Percentiles rank a stretch among this genome's conserved stretches.
Conservation (phyloP, 2,888 invertebrate genomes). For the Diadegma fenestrale region DNA sequence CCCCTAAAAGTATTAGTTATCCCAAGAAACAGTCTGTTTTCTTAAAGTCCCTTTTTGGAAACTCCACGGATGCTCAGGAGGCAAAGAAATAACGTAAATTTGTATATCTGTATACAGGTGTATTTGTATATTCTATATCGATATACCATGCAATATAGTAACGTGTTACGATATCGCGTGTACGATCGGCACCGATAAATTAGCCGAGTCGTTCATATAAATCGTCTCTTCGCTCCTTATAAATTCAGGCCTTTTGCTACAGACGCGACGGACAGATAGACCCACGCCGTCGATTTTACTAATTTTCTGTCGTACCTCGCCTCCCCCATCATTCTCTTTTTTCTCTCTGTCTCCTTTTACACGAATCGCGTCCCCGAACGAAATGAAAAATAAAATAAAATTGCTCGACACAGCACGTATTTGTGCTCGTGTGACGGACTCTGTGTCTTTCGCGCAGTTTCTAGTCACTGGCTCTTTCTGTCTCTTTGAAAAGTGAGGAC, state of each 20-base stretch:
- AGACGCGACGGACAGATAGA: slow-evolving; percentile 80
- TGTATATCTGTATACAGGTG: background rate
- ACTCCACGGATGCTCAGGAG: slow-evolving; percentile 27
- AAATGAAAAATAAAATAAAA: slow-evolving; percentile 7
- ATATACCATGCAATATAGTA: slow-evolving; percentile 60
- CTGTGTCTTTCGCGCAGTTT: slow-evolving; percentile 36
- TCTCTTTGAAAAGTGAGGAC: slow-evolving; percentile 58
- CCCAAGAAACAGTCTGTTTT: slow-evolving; percentile 68
- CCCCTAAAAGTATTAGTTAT: slow-evolving; percentile 42
- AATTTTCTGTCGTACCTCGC: slow-evolving; percentile 81
- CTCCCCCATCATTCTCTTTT: background rate
- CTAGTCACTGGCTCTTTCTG: slow-evolving; percentile 54
- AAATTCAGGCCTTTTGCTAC: slow-evolving; percentile 79
- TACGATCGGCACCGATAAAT: slow-evolving; percentile 84
- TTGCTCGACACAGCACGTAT: slow-evolving; percentile 24
- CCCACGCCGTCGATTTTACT: slow-evolving; percentile 83
- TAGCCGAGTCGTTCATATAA: slow-evolving; percentile 80
- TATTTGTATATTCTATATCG: slow-evolving; percentile 45
- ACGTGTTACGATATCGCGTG: slow-evolving; percentile 83
- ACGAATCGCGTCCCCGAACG: background rate
- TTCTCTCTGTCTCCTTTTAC: background rate
- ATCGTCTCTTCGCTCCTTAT: slow-evolving; percentile 84
- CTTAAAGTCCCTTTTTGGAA: slow-evolving; percentile 58
- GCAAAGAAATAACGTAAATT: slow-evolving; percentile 3
- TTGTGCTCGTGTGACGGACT: slow-evolving; percentile 19